Evolutionary conservation across 2,797 vertebrate genomes (phyloP), one percentile per base, ranked within the genome.

Genomic region (Anabacerthia variegaticeps): DNA sequence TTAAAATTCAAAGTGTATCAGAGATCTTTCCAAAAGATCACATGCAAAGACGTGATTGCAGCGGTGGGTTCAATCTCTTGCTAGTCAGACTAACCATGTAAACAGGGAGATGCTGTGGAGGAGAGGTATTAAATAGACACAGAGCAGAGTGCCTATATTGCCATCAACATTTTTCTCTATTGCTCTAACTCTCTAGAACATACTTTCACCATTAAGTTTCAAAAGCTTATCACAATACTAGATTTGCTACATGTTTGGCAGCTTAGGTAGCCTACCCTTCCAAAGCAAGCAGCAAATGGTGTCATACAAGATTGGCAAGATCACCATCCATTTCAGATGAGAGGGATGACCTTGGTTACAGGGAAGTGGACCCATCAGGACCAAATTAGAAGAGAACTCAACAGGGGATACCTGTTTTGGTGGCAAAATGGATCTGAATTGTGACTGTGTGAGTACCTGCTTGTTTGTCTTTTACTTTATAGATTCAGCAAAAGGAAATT

Each of bases 401-500:
- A 12, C 7, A 28, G 28, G 12, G 5, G n/a, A 68, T 13, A 58
- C 1, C 11, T 49, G 23, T n/a, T 78, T 59, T 39, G 32, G n/a
- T 36, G 36, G 43, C 30, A 76, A 75, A 91, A 86, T 6, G 20
- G 54, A 77, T 88, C 28, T 44, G 28, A 92, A 68, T 3, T 30
- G 13, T 0, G 0, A 55, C 12, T 0, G 0, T 37, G 10, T 19
- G 36, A 69, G 12, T 67, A 77, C 30, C 34, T 72, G 32, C 26
- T 85, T 32, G 13, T 17, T 63, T 66, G 36, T 28, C n/a, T 51
- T 90, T 66, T 58, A 19, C 24, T 65, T 62, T 24, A 77, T 19
- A 1, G 3, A 51, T 63, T 65, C 67, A 59, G 27, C 2, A 22
- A 30, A 24, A 80, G 14, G 72, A 74, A 48, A 55, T 62, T 37